Evolutionary conservation across 2,797 vertebrate species (phyloP).

Genomic region (Neosilurus hyrtlii): DNA sequence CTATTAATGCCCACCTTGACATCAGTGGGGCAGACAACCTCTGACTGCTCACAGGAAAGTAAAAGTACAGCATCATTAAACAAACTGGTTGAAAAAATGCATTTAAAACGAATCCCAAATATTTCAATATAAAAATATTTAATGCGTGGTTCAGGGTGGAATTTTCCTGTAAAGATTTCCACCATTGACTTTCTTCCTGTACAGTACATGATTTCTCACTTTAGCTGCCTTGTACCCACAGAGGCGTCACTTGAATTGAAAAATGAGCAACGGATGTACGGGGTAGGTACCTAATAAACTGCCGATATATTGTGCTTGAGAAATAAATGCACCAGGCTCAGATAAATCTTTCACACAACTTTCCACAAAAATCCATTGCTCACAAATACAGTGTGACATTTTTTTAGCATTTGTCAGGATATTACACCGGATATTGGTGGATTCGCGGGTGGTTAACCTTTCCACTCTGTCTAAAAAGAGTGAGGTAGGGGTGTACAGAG

Average conservation of each 20-base stretch:
- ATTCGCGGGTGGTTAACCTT: background rate
- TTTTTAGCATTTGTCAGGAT: constrained; percentile 3
- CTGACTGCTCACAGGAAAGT: background rate
- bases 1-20: background rate
- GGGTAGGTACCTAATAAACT: background rate
- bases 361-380: background rate
- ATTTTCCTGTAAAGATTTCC: background rate
- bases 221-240: background rate
- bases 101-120: background rate
- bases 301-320: background rate
- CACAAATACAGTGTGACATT: background rate
- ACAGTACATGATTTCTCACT: background rate
- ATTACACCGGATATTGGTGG: background rate
- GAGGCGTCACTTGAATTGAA: background rate
- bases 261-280: background rate
- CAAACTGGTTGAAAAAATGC: background rate
- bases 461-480: constrained; percentile 28
- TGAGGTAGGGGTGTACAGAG: constrained; percentile 36
- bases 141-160: background rate
- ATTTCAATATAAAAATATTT: background rate
- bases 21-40: background rate
- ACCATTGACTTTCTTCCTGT: background rate
- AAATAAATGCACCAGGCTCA: background rate
- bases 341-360: background rate
- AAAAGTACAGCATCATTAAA: background rate